Conservation (phyloP, 1,140 invertebrate genomes). For the Drosophila sucinea region DNA sequence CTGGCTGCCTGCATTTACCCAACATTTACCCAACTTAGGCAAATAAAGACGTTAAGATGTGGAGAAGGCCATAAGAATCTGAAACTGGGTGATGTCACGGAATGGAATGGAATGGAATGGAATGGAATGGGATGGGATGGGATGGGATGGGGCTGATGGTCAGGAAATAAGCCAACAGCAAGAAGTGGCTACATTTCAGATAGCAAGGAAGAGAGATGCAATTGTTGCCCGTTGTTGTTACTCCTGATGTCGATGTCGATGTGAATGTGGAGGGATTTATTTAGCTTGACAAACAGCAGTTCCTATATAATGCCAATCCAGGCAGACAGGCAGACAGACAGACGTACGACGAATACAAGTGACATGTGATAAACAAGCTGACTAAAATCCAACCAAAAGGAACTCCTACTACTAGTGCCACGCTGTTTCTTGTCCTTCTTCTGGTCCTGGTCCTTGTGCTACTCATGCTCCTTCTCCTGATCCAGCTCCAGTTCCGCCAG, state of each 20-base stretch:
- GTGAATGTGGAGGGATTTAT: constrained; percentile 38
- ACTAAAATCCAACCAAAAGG: constrained; percentile 37
- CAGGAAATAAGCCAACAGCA: constrained; percentile 15
- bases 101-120: background rate
- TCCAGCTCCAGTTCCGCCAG: constrained; percentile 8
- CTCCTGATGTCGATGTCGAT: constrained; percentile 15
- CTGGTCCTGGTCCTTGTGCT: background rate
- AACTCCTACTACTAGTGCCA: constrained; percentile 20
- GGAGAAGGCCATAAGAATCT: constrained; percentile 22
- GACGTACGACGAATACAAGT: constrained; percentile 38
- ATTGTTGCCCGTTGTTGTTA: constrained; percentile 40
- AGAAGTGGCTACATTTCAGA: constrained; percentile 20
- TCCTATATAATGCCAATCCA: constrained; percentile 77
- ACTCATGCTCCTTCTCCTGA: background rate
- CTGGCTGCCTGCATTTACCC: constrained; percentile 48
- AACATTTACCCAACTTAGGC: constrained; percentile 67
- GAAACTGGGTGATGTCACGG: constrained; percentile 24
- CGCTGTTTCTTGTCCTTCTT: background rate
- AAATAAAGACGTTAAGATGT: constrained; percentile 73
- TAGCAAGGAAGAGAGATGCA: constrained; percentile 15
- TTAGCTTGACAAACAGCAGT: constrained; percentile 49
- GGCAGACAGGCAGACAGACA: constrained; percentile 35
- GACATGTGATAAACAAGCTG: constrained; percentile 74
- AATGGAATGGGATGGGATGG: background rate
- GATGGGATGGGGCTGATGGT: constrained; percentile 10